Evolutionary conservation across 2,888 invertebrate genomes (phyloP), one percentile per base, ranked within the genome.

Genomic region (Scaptomyza reducta): DNA sequence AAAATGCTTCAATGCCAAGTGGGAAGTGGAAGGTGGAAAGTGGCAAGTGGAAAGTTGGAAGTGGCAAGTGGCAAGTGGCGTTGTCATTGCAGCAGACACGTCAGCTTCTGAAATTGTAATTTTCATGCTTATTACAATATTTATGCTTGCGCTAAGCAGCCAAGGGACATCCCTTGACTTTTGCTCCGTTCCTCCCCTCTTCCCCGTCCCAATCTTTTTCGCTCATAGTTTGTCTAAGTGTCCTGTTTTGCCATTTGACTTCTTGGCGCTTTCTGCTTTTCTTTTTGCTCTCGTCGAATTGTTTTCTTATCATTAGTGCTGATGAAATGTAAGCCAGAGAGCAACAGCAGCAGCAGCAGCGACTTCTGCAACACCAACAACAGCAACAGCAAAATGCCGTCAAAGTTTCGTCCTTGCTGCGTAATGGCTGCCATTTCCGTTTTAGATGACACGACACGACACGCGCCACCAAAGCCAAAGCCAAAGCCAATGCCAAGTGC

Each of bases 81-180:
- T 60, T 57, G 74, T 54, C 77, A 74, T 77, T 74, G 61, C 74
- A 53, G 53, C 78, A 73, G 74, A 73, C 77, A 69, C 69, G 74
- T 73, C 78, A 64, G 76, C 55, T 55, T 63, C 60, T 73, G 46
- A 88, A 86, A 77, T 88, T 82, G 83, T 83, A 88, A 79, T 88
- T 83, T 82, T 77, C 83, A 79, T 86, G 86, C 79, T 86, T 84
- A 88, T 86, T 88, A 77, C 72, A 84, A 84, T 88, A 86, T 82
- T 84, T 86, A 86, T 84, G 87, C 73, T 40, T 40, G 64, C 70
- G 61, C 86, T 65, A 70, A 87, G 83, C 82, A 77, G 61, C 59
- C 59, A 33, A 53, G 51, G 51, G 51, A 72, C 63, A 74, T 69
- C 50, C 73, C 63, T 33, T 11, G 27, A 33, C 27, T 31, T 27